Percentiles rank a stretch among this genome's conserved stretches.
phyloP scores from a whole-genome alignment of 2,888 invertebrate genomes.

The Luffia ferchaultella region DNA sequence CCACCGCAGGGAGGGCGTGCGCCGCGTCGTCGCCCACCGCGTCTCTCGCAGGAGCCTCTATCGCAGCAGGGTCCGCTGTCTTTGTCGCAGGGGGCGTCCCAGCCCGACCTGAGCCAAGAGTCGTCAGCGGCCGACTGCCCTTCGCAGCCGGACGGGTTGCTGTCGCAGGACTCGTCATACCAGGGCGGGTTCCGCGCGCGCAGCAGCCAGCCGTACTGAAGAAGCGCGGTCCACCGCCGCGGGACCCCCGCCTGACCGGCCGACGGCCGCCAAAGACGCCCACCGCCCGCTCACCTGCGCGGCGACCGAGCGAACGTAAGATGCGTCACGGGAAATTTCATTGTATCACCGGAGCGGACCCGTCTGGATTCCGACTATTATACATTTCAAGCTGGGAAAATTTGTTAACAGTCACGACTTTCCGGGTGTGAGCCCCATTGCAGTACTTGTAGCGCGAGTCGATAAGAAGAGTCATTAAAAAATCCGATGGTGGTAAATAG shows the following conservation, averaged over 20 bases:
- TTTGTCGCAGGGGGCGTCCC: constrained; percentile 77
- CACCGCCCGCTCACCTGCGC: constrained; percentile 67
- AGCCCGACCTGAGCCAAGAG: constrained; percentile 82
- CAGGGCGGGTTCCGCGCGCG: constrained; percentile 76
- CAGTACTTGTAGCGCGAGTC: background rate
- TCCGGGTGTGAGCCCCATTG: background rate
- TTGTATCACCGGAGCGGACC: background rate
- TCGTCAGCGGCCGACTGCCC: constrained; percentile 86
- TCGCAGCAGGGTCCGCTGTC: constrained; percentile 77
- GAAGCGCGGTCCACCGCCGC: constrained; percentile 77
- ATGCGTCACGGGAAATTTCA: background rate
- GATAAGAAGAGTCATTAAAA: background rate
- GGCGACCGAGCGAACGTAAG: background rate
- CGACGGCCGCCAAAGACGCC: constrained; percentile 85
- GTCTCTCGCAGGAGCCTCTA: constrained; percentile 73
- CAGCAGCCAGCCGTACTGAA: constrained; percentile 76
- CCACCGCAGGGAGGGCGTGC: constrained; percentile 67
- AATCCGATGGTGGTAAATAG: background rate
- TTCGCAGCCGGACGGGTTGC: constrained; percentile 93
- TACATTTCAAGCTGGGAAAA: background rate
- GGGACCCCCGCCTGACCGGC: constrained; percentile 75
- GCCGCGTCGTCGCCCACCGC: constrained; percentile 39
- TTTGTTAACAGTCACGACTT: background rate
- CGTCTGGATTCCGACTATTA: background rate
- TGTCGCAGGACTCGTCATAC: constrained; percentile 92